Base-by-base conservation (phyloP, 2,888 invertebrate genomes). In the Sinotaia quadrata region DNA sequence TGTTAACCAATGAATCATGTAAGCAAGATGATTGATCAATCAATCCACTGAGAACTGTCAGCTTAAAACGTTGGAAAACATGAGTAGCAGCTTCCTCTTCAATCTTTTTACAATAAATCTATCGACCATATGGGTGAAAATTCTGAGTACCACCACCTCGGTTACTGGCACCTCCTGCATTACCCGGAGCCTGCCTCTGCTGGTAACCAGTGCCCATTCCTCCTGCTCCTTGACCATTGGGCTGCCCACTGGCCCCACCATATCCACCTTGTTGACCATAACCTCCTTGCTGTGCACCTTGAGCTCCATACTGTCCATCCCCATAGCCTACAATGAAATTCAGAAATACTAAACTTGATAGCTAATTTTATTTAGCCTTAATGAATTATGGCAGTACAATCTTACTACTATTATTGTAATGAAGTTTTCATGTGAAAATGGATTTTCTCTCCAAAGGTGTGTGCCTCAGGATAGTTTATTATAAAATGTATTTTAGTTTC, bases 231-330 rank as follows among this genome's bases (percentile, higher is more conserved):
- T 7, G 54, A 59, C 68, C 61, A 37, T 36, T 52, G 31, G 62
- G 33, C 18, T 57, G 71, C 33, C 33, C 49, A 27, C 58, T 61
- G 12, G 66, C 67, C 4, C 60, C 57, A 34, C 69, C 67, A 47
- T 67, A 69, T 18, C 65, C 63, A 34, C 56, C 52, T 31, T 70
- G 69, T 24, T 68, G 67, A 18, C 68, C 65, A 15, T 69, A 63
- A 18, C 67, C 58, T 7, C 60, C 58, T 31, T 70, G 69, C 31
- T 68, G 67, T 27, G 61, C 58, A 31, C 65, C 56, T 12, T 69
- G 58, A 12, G 67, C 65, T 18, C 52, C 41, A 34, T 52, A 51
- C 33, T 65, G 65, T 12, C 27, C 18, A 29, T 52, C 65, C 2
- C 63, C 54, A 33, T 65, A 65, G 24, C 65, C 65, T n/a, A 8